Percentiles rank a stretch among this genome's conserved stretches.
These are phyloP conservation scores for Leucophenga maculata DNA, from an alignment of 2,888 invertebrate species.

Conservation along the genomic window DNA sequence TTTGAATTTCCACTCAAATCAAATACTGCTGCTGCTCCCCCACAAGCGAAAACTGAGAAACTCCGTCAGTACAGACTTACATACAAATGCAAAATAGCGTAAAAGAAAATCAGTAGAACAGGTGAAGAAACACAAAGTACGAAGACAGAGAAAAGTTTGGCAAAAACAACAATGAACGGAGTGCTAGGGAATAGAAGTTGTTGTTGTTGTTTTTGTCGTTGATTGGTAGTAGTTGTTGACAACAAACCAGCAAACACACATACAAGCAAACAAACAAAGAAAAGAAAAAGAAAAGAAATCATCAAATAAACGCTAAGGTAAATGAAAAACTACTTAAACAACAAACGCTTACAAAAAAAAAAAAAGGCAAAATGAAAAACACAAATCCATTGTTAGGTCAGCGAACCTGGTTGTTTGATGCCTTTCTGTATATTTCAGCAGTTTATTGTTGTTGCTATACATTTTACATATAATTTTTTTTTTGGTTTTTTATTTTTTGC, in stretches of 20 bases:
- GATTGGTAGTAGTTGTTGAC: not conserved
- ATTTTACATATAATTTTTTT: not conserved
- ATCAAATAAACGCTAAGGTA: not conserved
- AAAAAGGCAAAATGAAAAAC: not conserved
- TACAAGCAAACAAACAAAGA: not conserved
- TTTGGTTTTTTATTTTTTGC: not conserved
- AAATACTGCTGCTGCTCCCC: not conserved
- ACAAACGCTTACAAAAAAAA: not conserved
- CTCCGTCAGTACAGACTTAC: too few species aligned
- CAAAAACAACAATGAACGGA: not conserved
- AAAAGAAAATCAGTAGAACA: not conserved
- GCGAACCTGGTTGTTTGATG: slow-evolving; percentile 18
- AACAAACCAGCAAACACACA: not conserved
- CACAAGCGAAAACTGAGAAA: too few species aligned
- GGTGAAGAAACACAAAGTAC: not conserved
- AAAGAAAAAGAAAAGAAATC: not conserved
- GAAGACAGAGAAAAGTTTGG: not conserved
- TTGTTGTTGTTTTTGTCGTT: not conserved
- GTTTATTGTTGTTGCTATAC: too few species aligned
- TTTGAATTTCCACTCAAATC: not conserved
- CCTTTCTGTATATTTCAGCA: too few species aligned
- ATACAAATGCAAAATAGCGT: not conserved
- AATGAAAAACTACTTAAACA: not conserved
- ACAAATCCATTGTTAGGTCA: slow-evolving; percentile 19
- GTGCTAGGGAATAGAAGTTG: not conserved